Percentiles rank a stretch among this genome's conserved stretches.
phyloP scores from a whole-genome alignment of 2,888 invertebrate genomes.

The Dynastes grantii region DNA sequence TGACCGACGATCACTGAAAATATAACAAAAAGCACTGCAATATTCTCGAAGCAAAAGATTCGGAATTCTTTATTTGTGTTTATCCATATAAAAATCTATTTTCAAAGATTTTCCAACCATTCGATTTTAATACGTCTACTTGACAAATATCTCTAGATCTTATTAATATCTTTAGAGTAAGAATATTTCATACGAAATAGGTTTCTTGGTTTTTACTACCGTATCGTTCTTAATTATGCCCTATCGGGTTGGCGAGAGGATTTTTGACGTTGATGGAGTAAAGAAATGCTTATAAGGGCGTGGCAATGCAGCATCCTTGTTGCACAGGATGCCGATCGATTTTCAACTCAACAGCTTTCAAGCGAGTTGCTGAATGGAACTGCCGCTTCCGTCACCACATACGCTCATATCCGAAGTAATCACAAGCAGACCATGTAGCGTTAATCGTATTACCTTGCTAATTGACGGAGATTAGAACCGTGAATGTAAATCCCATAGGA shows the following conservation, averaged over 20 bases:
- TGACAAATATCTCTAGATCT: too few species aligned
- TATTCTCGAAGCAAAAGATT: too few species aligned
- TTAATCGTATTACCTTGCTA: constrained; percentile 36
- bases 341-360: constrained; percentile 37
- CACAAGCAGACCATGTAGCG: constrained; percentile 14
- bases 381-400: constrained; percentile 19
- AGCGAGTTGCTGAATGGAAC: constrained; percentile 13
- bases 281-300: constrained; percentile 51
- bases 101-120: too few species aligned
- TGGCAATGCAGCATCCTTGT: constrained; percentile 57
- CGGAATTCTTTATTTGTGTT: too few species aligned
- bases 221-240: constrained; percentile 15
- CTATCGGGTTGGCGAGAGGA: neutral
- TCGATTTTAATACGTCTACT: too few species aligned
- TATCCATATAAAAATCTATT: too few species aligned
- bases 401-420: constrained; percentile 28
- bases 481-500: neutral
- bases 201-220: neutral
- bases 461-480: constrained; percentile 37
- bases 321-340: constrained; percentile 53
- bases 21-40: too few species aligned
- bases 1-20: too few species aligned
- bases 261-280: constrained; percentile 26
- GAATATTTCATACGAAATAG: too few species aligned
- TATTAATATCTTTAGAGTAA: too few species aligned